phyloP scores from a whole-genome alignment of 2,888 invertebrate genomes.

The Netelia virgata region DNA sequence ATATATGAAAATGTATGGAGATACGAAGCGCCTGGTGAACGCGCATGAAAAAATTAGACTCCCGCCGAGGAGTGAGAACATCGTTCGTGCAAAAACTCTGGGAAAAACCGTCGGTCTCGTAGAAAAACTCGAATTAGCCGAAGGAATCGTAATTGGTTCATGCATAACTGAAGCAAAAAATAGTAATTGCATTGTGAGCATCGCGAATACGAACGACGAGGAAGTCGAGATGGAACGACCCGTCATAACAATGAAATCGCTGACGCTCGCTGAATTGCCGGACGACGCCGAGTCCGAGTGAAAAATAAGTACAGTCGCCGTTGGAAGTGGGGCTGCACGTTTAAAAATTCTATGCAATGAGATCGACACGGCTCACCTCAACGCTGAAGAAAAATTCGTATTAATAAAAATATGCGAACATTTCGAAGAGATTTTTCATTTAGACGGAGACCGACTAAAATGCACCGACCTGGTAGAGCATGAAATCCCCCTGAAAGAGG shows the following conservation, averaged over 20 bases:
- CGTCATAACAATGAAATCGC: neutral
- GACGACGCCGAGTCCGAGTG: neutral
- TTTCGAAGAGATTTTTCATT: slow-evolving; percentile 56
- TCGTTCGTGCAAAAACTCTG: slow-evolving; percentile 77
- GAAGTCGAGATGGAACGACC: no score
- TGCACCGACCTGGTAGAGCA: no score
- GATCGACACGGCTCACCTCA: slow-evolving; percentile 55
- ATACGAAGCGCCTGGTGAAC: neutral
- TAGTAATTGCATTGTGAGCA: no score
- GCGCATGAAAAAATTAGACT: neutral
- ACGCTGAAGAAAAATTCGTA: slow-evolving; percentile 49
- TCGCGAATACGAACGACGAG: no score
- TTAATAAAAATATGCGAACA: slow-evolving; percentile 43
- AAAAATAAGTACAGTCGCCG: neutral
- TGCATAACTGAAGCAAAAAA: no score
- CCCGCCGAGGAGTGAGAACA: slow-evolving; percentile 15
- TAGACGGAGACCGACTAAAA: slow-evolving; percentile 59
- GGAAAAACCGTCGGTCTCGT: slow-evolving; percentile 77
- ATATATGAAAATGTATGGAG: neutral
- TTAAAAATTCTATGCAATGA: no score
- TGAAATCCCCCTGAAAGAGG: no score
- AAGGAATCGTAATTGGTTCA: no score
- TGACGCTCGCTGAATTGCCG: slow-evolving; percentile 2
- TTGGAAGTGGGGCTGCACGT: neutral
- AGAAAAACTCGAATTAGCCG: slow-evolving; percentile 70